These are phyloP conservation scores for Vollenhovia emeryi DNA, from an alignment of 1,140 invertebrate genomes.

Conservation along the genomic window DNA sequence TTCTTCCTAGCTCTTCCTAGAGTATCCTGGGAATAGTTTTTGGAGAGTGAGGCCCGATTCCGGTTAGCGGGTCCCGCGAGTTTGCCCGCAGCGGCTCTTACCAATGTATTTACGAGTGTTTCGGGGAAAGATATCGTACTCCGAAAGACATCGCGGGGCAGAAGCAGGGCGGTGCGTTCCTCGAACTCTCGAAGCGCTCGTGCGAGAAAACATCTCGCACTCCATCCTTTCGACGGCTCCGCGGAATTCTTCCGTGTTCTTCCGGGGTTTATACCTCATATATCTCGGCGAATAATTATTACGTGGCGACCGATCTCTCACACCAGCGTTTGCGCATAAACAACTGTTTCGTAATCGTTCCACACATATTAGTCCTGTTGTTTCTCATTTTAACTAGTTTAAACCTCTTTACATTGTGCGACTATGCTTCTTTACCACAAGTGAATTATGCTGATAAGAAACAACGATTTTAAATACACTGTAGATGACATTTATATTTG, in stretches of 20 bases:
- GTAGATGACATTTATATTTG: neutral
- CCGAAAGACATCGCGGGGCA: neutral
- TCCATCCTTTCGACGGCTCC: slow-evolving; percentile 1
- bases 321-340: neutral
- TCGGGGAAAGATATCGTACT: slow-evolving; percentile 38
- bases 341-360: neutral
- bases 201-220: slow-evolving; percentile 50
- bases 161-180: slow-evolving; percentile 6
- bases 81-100: slow-evolving; percentile 52
- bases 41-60: slow-evolving; percentile 27
- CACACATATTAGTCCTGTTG: neutral
- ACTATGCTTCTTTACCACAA: neutral
- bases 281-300: slow-evolving; percentile 36
- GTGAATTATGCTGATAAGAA: neutral
- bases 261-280: slow-evolving; percentile 46
- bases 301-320: neutral
- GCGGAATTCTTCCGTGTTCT: slow-evolving; percentile 33
- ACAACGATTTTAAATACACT: neutral
- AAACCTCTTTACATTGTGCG: neutral
- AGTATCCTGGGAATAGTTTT: slow-evolving; percentile 47
- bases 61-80: slow-evolving; percentile 31
- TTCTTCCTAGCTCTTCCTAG: slow-evolving; percentile 44
- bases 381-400: neutral
- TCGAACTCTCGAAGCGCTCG: slow-evolving; percentile 39
- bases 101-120: slow-evolving; percentile 58